Base-by-base conservation (phyloP, 2,888 invertebrate species). In the Actias luna region DNA sequence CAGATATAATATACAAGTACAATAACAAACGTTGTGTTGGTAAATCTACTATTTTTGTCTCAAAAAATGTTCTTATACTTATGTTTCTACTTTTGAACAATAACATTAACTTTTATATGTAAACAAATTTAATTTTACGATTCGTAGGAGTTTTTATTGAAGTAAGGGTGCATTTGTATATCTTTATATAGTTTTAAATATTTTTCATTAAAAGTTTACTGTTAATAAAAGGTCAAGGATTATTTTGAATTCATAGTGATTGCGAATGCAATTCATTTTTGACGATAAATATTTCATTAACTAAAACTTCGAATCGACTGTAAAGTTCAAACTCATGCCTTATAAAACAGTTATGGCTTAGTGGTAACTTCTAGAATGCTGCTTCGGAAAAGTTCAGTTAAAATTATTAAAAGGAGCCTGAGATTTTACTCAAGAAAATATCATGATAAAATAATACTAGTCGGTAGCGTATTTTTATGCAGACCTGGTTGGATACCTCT, bases 111-210 rank as follows among this genome's bases (percentile, higher is more conserved):
- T 25, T 8, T 52, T 25, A 29, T n/a, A 55, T 7, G 55, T 29
- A 55, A 72, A 71, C 68, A 59, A 71, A 55, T 55, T 29, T 14
- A 55, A 29, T 55, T 27, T 55, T 55, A 29, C 29, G 16, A 29
- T 50, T 14, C 22, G n/a, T 42, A 18, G n/a, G 25, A 50, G 25
- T 22, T 50, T 22, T 25, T 22, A 1, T 50, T 25, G 10, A 25
- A 25, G 10, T 42, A 18, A 42, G 18, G 42, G 18, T 42, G 42
- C 42, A 42, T 42, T 42, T 42, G n/a, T 42, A 33, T 42, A 42
- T 16, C 8, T n/a, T 42, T 18, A 7, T 42, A 18, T 18, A 42
- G 42, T 18, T 42, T 42, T 7, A 42, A 7, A n/a, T 18, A 42
- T 42, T 18, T 18, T 1, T 42, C 18, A 18, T 5, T 42, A 18